phyloP scores from a whole-genome alignment of 2,113 vertebrate species.

The Triplophysa dalaica region DNA sequence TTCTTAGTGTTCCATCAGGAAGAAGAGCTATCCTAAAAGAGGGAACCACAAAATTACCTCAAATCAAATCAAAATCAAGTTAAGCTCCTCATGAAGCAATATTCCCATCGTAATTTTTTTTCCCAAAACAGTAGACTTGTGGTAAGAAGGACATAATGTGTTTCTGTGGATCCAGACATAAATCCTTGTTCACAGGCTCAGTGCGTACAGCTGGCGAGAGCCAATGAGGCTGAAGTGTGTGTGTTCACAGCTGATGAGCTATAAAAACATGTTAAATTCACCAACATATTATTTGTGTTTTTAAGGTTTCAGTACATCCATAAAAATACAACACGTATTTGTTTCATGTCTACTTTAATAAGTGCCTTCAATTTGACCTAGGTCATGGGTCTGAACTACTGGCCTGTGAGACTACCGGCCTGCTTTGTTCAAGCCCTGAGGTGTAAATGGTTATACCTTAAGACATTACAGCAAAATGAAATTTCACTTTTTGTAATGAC shows the following conservation, averaged over 20 bases:
- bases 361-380: background rate
- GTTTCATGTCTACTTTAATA: background rate
- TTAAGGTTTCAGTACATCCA: too few species aligned
- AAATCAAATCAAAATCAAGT: slow-evolving; percentile 29
- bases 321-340: too few species aligned
- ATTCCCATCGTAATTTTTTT: slow-evolving; percentile 26
- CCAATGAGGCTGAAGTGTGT: slow-evolving; percentile 25
- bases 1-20: slow-evolving; percentile 81
- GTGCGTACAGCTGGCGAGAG: slow-evolving; percentile 14
- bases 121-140: slow-evolving; percentile 14
- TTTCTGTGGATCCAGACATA: slow-evolving; percentile 31
- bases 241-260: slow-evolving; percentile 7
- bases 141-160: slow-evolving; percentile 8
- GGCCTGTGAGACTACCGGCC: too few species aligned
- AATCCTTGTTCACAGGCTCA: slow-evolving; percentile 22
- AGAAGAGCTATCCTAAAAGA: slow-evolving; percentile 76
- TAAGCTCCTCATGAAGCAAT: slow-evolving; percentile 7
- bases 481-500: too few species aligned
- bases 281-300: too few species aligned
- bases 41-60: slow-evolving; percentile 1
- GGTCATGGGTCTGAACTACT: background rate
- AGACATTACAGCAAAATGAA: too few species aligned
- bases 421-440: too few species aligned
- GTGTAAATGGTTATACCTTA: too few species aligned
- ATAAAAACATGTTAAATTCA: too few species aligned